Percentiles rank a stretch among this genome's conserved stretches.
Evolutionary conservation across 2,797 vertebrate species (phyloP).

Genomic region (Okamejei kenojei): DNA sequence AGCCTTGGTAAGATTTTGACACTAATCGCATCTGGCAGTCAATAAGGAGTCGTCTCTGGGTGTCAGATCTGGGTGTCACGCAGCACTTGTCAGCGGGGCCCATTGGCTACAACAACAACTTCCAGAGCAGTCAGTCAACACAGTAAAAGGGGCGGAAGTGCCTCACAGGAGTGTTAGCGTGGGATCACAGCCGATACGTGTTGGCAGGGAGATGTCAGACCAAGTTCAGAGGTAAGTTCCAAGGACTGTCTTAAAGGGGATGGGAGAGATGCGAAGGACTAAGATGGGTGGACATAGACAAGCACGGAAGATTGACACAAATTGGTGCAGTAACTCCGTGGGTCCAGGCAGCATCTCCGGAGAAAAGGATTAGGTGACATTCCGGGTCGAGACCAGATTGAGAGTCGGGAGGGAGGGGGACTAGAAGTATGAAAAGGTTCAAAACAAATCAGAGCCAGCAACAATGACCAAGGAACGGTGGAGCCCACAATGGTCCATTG

Average conservation of each 20-base stretch:
- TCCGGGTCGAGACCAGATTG: no score
- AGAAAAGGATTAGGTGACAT: no score
- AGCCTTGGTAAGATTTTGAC: not conserved
- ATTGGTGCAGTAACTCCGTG: no score
- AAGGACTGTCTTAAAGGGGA: not conserved
- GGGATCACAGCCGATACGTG: not conserved
- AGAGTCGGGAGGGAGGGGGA: no score
- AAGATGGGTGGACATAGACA: no score
- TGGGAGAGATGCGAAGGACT: no score
- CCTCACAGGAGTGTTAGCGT: not conserved
- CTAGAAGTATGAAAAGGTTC: no score
- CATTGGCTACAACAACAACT: not conserved
- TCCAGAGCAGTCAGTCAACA: not conserved
- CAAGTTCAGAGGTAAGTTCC: not conserved
- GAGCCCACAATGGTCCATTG: no score
- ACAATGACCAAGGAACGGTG: no score
- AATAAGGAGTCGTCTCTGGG: not conserved
- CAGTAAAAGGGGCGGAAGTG: not conserved
- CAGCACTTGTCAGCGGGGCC: not conserved
- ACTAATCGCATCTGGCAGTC: not conserved
- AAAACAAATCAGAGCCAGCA: no score
- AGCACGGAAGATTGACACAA: no score
- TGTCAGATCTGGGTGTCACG: not conserved
- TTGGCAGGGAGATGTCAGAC: not conserved
- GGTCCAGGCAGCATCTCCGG: no score